A percentile compares a stretch with the other conserved stretches of the same genome.
phyloP scores from a whole-genome alignment of 1,140 invertebrate genomes.

The Drosophila repletoides region DNA sequence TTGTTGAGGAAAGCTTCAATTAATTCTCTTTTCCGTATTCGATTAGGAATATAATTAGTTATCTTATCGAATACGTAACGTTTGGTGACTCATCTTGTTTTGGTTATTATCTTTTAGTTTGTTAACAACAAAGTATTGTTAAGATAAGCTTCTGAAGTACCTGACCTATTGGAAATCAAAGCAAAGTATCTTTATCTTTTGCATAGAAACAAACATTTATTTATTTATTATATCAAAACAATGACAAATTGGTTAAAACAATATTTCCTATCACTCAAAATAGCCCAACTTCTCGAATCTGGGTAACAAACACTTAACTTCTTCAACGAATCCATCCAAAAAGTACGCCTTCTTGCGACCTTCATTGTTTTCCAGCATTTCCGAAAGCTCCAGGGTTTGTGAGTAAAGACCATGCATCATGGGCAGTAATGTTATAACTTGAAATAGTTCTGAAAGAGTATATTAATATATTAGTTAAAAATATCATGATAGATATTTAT shows the following conservation, averaged over 20 bases:
- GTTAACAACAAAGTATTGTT: no score
- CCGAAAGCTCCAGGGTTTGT: background rate
- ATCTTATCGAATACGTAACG: no score
- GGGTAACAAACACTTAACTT: constrained; percentile 31
- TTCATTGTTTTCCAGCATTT: constrained; percentile 10
- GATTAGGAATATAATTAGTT: no score
- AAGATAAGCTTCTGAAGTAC: no score
- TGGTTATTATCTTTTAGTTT: no score
- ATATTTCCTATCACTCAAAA: constrained; percentile 13
- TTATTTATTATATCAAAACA: no score
- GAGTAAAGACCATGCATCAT: constrained; percentile 17
- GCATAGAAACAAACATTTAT: no score
- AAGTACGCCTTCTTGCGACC: constrained; percentile 22
- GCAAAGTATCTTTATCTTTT: background rate
- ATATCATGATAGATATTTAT: background rate
- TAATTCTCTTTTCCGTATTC: no score
- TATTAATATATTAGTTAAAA: background rate
- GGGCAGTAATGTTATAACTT: constrained; percentile 34
- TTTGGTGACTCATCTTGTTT: no score
- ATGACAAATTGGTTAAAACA: background rate
- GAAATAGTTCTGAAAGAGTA: constrained; percentile 40
- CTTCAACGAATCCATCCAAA: constrained; percentile 24
- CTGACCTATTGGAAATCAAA: no score
- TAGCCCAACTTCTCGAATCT: constrained; percentile 52
- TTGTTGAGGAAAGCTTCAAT: no score